phyloP scores from a whole-genome alignment of 1,140 invertebrate species.

The Potamilus streckersoni region DNA sequence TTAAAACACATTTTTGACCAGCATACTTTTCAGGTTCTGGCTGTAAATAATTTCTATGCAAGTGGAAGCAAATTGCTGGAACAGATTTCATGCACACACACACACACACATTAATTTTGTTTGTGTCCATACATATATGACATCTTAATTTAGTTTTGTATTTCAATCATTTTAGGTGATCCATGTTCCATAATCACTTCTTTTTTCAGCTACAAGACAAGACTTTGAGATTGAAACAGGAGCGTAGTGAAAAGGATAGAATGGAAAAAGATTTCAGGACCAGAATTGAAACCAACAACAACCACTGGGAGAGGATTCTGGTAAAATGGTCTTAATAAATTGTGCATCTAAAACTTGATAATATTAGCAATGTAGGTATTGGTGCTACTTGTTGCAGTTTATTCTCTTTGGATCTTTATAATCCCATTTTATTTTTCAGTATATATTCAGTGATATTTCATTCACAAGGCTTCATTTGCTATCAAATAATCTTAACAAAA shows the following conservation, averaged over 20 bases:
- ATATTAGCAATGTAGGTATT: no score
- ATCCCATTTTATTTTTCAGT: no score
- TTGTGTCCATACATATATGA: not conserved
- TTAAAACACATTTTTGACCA: no score
- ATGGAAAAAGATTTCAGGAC: constrained; percentile 56
- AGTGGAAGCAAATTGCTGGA: not conserved
- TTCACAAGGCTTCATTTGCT: no score
- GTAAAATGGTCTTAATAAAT: constrained; percentile 22
- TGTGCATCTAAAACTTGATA: not conserved
- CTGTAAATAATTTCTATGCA: no score
- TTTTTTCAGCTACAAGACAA: constrained; percentile 64
- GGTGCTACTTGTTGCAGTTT: not conserved
- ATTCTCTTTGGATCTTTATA: not conserved
- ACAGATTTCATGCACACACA: not conserved
- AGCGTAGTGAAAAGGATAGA: constrained; percentile 61
- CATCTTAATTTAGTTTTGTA: no score
- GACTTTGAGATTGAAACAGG: constrained; percentile 56
- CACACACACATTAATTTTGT: not conserved
- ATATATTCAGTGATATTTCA: no score
- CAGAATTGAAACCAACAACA: constrained; percentile 58
- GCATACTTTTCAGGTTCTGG: no score
- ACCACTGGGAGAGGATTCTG: constrained; percentile 59
- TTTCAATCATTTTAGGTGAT: no score
- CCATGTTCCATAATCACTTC: not conserved
- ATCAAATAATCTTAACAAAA: no score